Evolutionary conservation across 2,113 vertebrate species (phyloP).

Genomic region (Ammodytes marinus): DNA sequence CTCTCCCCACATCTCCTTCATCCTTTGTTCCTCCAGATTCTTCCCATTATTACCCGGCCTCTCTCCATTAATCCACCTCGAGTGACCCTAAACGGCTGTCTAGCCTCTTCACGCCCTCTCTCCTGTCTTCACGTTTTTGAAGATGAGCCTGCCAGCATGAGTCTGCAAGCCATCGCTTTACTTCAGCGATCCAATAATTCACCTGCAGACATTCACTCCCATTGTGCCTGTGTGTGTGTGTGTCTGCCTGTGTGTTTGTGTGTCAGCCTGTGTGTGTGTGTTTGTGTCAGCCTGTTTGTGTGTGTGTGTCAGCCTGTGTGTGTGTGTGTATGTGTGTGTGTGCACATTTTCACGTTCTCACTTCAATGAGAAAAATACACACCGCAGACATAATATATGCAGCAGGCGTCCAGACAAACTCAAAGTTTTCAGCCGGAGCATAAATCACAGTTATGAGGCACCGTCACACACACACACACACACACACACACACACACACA

Average conservation of each 20-base stretch:
- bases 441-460: slow-evolving; percentile 14
- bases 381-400: slow-evolving; percentile 19
- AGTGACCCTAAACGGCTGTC: slow-evolving; percentile 62
- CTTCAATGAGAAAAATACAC: slow-evolving; percentile 7
- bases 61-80: slow-evolving; percentile 59
- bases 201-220: slow-evolving; percentile 2
- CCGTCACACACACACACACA: slow-evolving; percentile 19
- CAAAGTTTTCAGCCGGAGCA: slow-evolving; percentile 26
- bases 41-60: slow-evolving; percentile 51
- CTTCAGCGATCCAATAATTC: slow-evolving; percentile 27
- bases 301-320: not conserved
- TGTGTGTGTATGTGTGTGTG: not conserved
- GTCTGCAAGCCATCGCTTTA: slow-evolving; percentile 52
- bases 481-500: not conserved
- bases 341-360: not conserved
- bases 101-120: slow-evolving; percentile 28
- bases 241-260: not conserved
- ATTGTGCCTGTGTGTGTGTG: not conserved
- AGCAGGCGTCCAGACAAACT: not conserved
- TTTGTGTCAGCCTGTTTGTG: not conserved
- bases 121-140: slow-evolving; percentile 36
- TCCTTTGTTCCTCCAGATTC: slow-evolving; percentile 49
- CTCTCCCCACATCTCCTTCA: slow-evolving; percentile 41
- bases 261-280: not conserved
- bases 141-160: slow-evolving; percentile 45